phyloP scores from a whole-genome alignment of 2,888 invertebrate genomes.

The Plagiodera versicolora region DNA sequence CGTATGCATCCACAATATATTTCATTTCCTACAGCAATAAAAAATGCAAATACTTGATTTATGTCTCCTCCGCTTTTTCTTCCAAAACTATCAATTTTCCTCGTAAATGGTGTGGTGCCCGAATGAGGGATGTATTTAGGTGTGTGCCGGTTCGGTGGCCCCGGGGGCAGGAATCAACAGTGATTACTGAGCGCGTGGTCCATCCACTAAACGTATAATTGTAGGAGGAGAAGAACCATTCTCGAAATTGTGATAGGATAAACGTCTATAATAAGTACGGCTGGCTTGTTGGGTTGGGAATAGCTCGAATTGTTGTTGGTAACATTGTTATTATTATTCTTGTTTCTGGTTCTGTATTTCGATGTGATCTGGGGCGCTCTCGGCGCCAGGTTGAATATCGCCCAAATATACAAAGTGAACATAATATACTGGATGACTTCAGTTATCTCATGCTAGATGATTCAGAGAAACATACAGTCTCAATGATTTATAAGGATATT shows the following conservation, averaged over 20 bases:
- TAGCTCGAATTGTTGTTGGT: slow-evolving; percentile 13
- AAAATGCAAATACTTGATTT: slow-evolving; percentile 16
- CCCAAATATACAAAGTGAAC: background rate
- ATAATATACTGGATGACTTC: too few species aligned
- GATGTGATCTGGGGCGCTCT: background rate
- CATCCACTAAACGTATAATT: slow-evolving; percentile 31
- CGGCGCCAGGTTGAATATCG: background rate
- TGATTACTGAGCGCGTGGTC: slow-evolving; percentile 32
- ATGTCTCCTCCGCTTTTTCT: slow-evolving; percentile 8
- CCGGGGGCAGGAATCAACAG: slow-evolving; percentile 24
- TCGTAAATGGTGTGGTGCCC: slow-evolving; percentile 22
- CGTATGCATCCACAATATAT: background rate
- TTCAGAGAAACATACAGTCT: too few species aligned
- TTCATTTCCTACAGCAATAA: slow-evolving; percentile 3
- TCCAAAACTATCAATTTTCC: slow-evolving; percentile 24
- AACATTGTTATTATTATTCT: background rate
- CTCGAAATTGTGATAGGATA: slow-evolving; percentile 29
- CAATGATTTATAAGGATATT: too few species aligned
- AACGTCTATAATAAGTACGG: slow-evolving; percentile 29
- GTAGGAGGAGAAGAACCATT: slow-evolving; percentile 30
- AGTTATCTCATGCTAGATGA: too few species aligned
- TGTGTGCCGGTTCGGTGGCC: slow-evolving; percentile 18
- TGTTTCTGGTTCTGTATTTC: background rate
- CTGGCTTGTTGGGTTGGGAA: slow-evolving; percentile 23
- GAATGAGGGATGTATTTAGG: slow-evolving; percentile 25